A percentile compares a stretch with the other conserved stretches of the same genome.
Conservation (phyloP, 2,797 vertebrate genomes). For the Micropoecilia bifurca region DNA sequence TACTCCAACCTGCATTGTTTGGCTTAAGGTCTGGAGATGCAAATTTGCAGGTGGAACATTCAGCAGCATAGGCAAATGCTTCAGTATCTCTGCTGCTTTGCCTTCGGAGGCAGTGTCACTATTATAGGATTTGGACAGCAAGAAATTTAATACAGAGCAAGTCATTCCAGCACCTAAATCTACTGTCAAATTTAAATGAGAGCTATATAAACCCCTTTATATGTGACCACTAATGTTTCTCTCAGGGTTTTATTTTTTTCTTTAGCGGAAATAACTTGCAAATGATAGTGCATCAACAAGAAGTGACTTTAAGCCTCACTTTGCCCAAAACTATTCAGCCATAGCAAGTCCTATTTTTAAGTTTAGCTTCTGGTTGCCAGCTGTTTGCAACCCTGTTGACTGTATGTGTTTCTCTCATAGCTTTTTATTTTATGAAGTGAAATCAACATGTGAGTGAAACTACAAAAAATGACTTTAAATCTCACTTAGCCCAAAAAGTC, state of each 20-base stretch:
- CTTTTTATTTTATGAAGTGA: not conserved
- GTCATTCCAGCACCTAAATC: not conserved
- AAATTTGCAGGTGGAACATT: conserved; percentile 76
- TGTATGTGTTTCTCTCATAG: not conserved
- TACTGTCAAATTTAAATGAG: not conserved
- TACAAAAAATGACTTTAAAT: not conserved
- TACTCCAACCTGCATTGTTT: conserved; percentile 48
- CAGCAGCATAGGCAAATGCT: conserved; percentile 75
- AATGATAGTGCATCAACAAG: not conserved
- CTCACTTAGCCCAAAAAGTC: not conserved
- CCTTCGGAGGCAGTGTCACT: not conserved
- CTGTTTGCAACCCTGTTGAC: no score
- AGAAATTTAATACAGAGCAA: not conserved
- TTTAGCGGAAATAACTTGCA: not conserved
- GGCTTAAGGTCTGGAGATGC: conserved; percentile 65
- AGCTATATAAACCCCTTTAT: not conserved
- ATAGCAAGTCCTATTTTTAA: not conserved
- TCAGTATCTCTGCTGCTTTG: conserved; percentile 23
- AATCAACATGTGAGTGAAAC: not conserved
- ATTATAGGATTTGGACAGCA: conserved; percentile 11
- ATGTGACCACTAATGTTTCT: not conserved
- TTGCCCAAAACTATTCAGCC: not conserved
- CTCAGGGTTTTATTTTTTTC: not conserved
- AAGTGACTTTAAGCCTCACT: not conserved
- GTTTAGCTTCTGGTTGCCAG: not conserved